phyloP scores from a whole-genome alignment of 2,797 vertebrate species.

The Etheostoma nigrum region DNA sequence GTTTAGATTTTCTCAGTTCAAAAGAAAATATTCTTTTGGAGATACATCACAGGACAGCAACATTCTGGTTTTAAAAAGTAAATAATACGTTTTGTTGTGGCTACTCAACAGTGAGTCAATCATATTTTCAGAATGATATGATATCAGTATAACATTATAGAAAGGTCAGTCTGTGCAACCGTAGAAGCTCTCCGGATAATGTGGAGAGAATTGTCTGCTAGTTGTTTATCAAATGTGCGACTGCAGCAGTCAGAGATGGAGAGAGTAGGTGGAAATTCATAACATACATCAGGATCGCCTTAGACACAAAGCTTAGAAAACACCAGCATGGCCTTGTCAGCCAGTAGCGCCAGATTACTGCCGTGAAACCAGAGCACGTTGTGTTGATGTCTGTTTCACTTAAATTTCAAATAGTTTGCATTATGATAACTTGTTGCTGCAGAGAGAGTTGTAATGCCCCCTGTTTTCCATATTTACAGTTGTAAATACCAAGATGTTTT shows the following conservation, averaged over 20 bases:
- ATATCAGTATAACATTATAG: not conserved
- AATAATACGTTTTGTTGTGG: not conserved
- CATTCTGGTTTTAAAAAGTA: not conserved
- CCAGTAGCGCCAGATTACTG: not conserved
- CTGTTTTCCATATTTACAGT: too few relatives aligned
- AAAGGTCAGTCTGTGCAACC: not conserved
- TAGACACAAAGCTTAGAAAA: too few relatives aligned
- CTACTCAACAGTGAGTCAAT: not conserved
- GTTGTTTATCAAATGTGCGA: constrained; percentile 3
- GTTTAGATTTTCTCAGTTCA: not conserved
- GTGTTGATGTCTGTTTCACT: too few relatives aligned
- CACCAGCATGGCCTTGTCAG: not conserved
- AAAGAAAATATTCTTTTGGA: not conserved
- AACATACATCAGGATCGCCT: not conserved
- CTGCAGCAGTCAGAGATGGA: not conserved
- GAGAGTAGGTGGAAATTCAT: not conserved
- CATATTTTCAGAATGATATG: not conserved
- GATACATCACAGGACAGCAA: too few relatives aligned
- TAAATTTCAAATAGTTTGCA: too few relatives aligned
- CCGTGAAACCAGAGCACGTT: not conserved
- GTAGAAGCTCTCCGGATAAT: not conserved
- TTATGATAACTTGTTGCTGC: too few relatives aligned
- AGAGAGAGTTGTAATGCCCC: too few relatives aligned
- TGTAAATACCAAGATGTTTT: too few relatives aligned
- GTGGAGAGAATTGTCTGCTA: not conserved